phyloP scores from a whole-genome alignment of 2,888 invertebrate genomes.

The Melieria picta region DNA sequence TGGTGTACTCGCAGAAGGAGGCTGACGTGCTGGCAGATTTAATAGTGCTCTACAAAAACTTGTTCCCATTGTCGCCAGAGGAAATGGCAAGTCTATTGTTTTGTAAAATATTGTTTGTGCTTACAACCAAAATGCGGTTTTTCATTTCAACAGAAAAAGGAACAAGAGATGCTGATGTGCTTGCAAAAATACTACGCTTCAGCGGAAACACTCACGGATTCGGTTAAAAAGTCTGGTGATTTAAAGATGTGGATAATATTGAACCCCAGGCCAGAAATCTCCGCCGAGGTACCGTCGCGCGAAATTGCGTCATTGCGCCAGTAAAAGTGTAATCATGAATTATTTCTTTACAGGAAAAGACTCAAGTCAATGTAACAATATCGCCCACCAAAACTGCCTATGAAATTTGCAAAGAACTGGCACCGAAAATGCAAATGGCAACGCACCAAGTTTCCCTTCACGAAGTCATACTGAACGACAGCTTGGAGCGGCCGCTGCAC shows the following conservation, averaged over 20 bases:
- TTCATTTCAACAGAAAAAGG: conserved; percentile 63
- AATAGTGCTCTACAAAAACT: conserved; percentile 76
- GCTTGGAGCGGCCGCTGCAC: conserved; percentile 80
- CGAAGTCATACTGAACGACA: conserved; percentile 82
- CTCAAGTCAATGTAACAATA: conserved; percentile 67
- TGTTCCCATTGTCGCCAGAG: conserved; percentile 83
- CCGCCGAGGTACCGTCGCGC: conserved; percentile 68
- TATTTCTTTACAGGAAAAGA: conserved; percentile 56
- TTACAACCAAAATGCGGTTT: not conserved
- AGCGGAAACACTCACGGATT: conserved; percentile 70
- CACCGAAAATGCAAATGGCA: conserved; percentile 72
- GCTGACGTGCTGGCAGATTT: conserved; percentile 81
- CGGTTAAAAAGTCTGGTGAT: conserved; percentile 79
- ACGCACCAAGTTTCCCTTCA: conserved; percentile 79
- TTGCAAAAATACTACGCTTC: conserved; percentile 76
- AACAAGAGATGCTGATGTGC: conserved; percentile 79
- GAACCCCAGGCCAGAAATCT: conserved; percentile 72
- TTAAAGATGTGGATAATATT: conserved; percentile 79
- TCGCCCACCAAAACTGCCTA: conserved; percentile 81
- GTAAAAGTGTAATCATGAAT: not conserved
- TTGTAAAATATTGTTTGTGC: not conserved
- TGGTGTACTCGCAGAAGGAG: conserved; percentile 71
- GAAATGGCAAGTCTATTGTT: conserved; percentile 71
- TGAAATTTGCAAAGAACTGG: conserved; percentile 78
- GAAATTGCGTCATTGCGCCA: not conserved